These are phyloP conservation scores for Drosophila teissieri DNA, from an alignment of 1,140 invertebrate species.

Conservation along the genomic window DNA sequence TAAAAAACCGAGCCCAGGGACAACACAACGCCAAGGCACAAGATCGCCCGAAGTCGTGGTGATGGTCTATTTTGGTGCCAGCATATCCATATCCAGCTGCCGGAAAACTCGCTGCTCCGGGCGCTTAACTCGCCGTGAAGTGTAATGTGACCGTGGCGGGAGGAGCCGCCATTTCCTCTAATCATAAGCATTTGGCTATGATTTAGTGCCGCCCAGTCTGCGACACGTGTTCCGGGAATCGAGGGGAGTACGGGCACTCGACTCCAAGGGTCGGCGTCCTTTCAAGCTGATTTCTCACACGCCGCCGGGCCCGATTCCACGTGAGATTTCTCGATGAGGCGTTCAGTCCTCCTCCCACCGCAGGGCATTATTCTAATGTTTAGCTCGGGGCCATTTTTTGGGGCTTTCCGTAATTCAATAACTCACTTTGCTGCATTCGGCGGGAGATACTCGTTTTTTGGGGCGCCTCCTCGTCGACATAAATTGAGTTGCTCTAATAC, in stretches of 20 bases:
- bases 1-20: constrained; percentile 54
- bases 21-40: constrained; percentile 35
- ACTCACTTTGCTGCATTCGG: constrained; percentile 28
- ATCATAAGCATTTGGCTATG: constrained; percentile 79
- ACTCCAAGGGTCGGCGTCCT: constrained; percentile 61
- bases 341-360: constrained; percentile 5
- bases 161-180: constrained; percentile 47
- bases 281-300: constrained; percentile 79
- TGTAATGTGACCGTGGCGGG: constrained; percentile 64
- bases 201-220: constrained; percentile 74
- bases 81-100: constrained; percentile 52
- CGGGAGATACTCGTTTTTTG: constrained; percentile 27
- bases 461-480: constrained; percentile 43
- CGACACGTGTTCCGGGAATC: constrained; percentile 55
- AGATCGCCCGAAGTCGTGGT: constrained; percentile 5
- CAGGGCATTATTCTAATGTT: constrained; percentile 11
- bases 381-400: constrained; percentile 34
- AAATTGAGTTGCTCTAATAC: constrained; percentile 38
- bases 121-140: constrained; percentile 67
- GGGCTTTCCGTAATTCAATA: constrained; percentile 45
- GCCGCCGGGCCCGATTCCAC: constrained; percentile 52
- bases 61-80: constrained; percentile 45
- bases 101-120: constrained; percentile 28
- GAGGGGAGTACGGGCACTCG: constrained; percentile 20
- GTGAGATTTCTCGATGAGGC: constrained; percentile 52